A percentile compares a stretch with the other conserved stretches of the same genome.
phyloP scores from a whole-genome alignment of 2,888 invertebrate species.

The Trissoscelio sp. region DNA sequence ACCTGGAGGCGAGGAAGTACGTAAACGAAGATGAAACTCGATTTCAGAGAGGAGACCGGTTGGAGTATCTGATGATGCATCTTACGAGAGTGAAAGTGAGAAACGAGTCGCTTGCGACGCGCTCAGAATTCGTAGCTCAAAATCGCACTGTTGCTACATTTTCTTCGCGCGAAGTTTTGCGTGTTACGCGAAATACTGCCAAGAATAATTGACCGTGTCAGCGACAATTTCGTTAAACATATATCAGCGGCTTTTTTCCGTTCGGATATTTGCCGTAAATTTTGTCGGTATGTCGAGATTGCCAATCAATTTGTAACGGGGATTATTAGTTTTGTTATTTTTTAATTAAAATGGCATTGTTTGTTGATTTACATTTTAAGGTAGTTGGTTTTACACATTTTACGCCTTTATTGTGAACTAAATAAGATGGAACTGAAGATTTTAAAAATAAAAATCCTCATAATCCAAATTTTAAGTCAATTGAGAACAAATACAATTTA shows the following conservation, averaged over 20 bases:
- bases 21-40: slow-evolving; percentile 63
- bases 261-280: neutral
- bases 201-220: slow-evolving; percentile 42
- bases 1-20: slow-evolving; percentile 62
- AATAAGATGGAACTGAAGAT: too few relatives aligned
- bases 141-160: slow-evolving; percentile 47
- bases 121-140: slow-evolving; percentile 55
- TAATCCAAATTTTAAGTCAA: too few relatives aligned
- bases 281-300: slow-evolving; percentile 31
- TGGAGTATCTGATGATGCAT: slow-evolving; percentile 74
- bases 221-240: slow-evolving; percentile 40
- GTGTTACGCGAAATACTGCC: slow-evolving; percentile 16
- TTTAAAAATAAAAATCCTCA: too few relatives aligned
- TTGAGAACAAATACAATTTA: too few relatives aligned
- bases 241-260: slow-evolving; percentile 23
- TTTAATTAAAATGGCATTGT: too few relatives aligned
- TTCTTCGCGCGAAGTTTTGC: slow-evolving; percentile 34
- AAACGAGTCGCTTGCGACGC: slow-evolving; percentile 52
- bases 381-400: too few relatives aligned
- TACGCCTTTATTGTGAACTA: too few relatives aligned
- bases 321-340: too few relatives aligned
- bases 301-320: slow-evolving; percentile 20
- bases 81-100: slow-evolving; percentile 77
- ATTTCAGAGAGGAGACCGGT: slow-evolving; percentile 64
- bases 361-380: too few relatives aligned